These are phyloP conservation scores for Colinus virginianus DNA, from an alignment of 2,113 vertebrate genomes.

Conservation along the genomic window DNA sequence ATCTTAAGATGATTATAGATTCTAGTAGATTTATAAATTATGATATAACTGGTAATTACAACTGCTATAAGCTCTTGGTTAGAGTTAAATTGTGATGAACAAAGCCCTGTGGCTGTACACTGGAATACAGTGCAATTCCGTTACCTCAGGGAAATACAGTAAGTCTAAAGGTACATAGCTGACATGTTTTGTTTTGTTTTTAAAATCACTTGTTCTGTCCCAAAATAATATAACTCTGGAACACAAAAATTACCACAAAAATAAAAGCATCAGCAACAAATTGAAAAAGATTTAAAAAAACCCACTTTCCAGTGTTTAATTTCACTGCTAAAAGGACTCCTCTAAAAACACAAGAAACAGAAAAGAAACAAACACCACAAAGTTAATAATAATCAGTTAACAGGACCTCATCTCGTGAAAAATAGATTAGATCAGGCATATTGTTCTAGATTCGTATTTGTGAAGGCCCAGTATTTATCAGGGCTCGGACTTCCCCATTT, in stretches of 20 bases:
- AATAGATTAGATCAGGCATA: background rate
- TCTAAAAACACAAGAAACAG: background rate
- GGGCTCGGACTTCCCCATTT: background rate
- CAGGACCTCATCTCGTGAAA: background rate
- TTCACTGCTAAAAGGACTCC: background rate
- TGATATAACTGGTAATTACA: slow-evolving; percentile 12
- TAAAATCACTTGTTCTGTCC: background rate
- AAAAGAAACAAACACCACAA: background rate
- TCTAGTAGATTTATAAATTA: slow-evolving; percentile 17
- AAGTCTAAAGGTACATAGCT: background rate
- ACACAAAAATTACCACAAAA: background rate
- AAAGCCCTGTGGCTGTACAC: background rate
- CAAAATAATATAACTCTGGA: background rate
- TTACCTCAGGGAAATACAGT: background rate
- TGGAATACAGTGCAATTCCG: background rate
- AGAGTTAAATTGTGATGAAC: background rate
- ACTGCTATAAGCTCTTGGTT: background rate
- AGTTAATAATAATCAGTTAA: background rate
- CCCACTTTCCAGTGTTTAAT: background rate
- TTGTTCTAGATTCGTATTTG: background rate
- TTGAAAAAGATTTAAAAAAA: background rate
- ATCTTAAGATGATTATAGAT: background rate
- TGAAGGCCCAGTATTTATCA: background rate
- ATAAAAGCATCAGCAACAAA: background rate
- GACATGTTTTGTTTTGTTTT: background rate